These are phyloP conservation scores for Brienomyrus brachyistius DNA, from an alignment of 2,113 vertebrate genomes.

Conservation along the genomic window DNA sequence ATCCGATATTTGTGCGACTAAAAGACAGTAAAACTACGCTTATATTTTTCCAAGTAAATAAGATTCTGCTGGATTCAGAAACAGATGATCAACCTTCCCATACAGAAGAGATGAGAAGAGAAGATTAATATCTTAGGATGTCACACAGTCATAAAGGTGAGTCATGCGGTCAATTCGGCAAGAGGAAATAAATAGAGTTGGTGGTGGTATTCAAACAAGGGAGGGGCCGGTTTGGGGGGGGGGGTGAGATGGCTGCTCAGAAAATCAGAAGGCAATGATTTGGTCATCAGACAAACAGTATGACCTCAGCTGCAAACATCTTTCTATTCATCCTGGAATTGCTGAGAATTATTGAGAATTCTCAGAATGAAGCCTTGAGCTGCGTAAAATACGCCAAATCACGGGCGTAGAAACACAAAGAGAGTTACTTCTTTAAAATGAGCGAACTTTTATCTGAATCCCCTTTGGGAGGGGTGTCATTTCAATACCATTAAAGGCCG, in stretches of 20 bases:
- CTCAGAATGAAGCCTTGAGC: not conserved
- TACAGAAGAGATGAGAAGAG: not conserved
- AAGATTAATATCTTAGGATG: not conserved
- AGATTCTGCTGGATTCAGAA: not conserved
- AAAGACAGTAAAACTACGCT: not conserved
- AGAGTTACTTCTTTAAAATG: not conserved
- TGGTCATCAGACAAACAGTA: not conserved
- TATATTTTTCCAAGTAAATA: not conserved
- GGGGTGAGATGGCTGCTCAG: not conserved
- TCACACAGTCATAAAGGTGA: not conserved
- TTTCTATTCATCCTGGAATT: not conserved
- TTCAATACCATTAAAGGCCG: not conserved
- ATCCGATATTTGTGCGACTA: not conserved
- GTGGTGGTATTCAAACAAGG: not conserved
- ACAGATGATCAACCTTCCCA: not conserved
- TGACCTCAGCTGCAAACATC: not conserved
- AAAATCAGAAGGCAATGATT: not conserved
- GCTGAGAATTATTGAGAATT: not conserved
- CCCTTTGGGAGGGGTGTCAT: not conserved
- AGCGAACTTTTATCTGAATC: not conserved
- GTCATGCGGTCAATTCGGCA: not conserved
- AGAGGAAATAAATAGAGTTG: not conserved
- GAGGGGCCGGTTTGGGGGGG: not conserved
- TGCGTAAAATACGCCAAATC: not conserved
- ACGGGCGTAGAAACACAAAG: not conserved